Base-by-base conservation (phyloP, 2,888 invertebrate species). In the Protonemura montana region DNA sequence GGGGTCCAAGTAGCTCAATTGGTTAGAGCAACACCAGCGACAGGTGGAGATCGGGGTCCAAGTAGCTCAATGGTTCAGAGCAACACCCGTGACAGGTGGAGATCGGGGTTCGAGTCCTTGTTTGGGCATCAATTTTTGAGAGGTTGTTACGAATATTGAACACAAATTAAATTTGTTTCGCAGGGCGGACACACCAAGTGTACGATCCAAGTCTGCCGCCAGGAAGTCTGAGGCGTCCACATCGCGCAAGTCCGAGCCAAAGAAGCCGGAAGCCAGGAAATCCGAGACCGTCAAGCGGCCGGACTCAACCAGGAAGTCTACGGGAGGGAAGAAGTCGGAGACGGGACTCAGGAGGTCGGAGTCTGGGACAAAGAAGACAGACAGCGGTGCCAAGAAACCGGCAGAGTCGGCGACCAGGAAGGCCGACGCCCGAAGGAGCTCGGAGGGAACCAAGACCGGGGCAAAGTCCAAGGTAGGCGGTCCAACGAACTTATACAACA, bases 351-450 rank as follows among this genome's bases (percentile, higher is more conserved):
- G 21, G 59, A 10, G 13, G 16, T 10, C 59, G 16, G 59, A 59
- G 59, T 7, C 59, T 21, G 2, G 16, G 59, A 21, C 16, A 59
- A 59, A 2, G 13, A 59, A 59, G 21, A 21, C 13, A 3, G 35
- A 77, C n/a, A 21, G 6, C 77, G 77, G 16, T 13, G 26, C 77
- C 77, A 86, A 81, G 77, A 35, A 35, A n/a, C n/a, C n/a, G 35
- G 35, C 35, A 35, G 35, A 21, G 59, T 21, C 59, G 59, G 59
- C 59, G 59, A 13, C 16, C 59, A 13, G 59, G 1, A 59, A 59
- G 59, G 21, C 59, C 59, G 21, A 59, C 16, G 59, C 77, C 77
- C 13, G 59, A 21, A 59, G 21, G 59, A 13, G 59, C 21, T 59
- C 59, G 21, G 59, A 59, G 16, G 21, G 59, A 10, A 10, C 16